These are phyloP conservation scores for Trisateles emortualis DNA, from an alignment of 2,888 invertebrate genomes.

Conservation along the genomic window DNA sequence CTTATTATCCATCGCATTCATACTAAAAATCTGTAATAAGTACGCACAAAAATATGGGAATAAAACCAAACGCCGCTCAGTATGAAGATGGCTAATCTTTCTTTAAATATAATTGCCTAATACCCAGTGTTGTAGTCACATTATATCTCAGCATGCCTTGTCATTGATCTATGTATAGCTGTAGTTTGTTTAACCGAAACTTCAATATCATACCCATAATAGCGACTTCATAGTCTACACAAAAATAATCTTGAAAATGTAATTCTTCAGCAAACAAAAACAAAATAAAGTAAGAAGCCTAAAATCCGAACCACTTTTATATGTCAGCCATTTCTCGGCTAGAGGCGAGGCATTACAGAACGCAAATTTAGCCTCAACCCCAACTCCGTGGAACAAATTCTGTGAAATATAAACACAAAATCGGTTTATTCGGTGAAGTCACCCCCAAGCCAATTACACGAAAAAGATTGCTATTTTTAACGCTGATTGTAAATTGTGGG, in stretches of 20 bases:
- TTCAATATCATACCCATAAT: no score
- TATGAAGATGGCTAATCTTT: no score
- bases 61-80: no score
- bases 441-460: constrained; percentile 26
- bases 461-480: constrained; percentile 32
- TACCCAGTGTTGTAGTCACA: no score
- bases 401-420: constrained; percentile 27
- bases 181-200: no score
- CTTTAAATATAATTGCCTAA: no score
- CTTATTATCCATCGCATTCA: no score
- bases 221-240: no score
- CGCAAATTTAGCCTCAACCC: constrained; percentile 11
- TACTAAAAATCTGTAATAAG: no score
- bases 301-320: background rate
- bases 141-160: no score
- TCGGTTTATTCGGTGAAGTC: constrained; percentile 17
- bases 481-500: constrained; percentile 10
- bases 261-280: background rate
- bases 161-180: no score
- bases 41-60: no score
- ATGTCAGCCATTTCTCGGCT: constrained; percentile 3
- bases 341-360: constrained; percentile 9
- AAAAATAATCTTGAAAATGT: background rate
- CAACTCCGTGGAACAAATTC: constrained; percentile 8
- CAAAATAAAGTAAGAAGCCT: background rate